These are phyloP conservation scores for Nanorana parkeri DNA, from an alignment of 2,113 vertebrate species.

Conservation along the genomic window DNA sequence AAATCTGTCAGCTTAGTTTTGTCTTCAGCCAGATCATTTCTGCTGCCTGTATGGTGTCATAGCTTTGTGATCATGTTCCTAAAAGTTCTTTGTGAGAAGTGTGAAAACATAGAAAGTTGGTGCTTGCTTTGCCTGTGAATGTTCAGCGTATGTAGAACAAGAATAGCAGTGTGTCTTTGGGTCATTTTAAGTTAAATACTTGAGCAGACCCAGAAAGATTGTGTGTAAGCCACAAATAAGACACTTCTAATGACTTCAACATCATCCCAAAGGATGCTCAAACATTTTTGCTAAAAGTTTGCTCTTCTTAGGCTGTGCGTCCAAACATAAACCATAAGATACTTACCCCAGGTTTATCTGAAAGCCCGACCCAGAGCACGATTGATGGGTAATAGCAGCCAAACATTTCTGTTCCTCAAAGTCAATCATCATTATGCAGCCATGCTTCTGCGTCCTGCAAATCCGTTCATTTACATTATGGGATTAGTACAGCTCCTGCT, in stretches of 20 bases:
- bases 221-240: conserved; percentile 1
- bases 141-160: neutral
- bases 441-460: too few relatives aligned
- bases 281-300: neutral
- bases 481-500: too few relatives aligned
- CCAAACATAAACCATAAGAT: neutral
- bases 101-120: neutral
- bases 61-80: neutral
- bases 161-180: neutral
- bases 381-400: too few relatives aligned
- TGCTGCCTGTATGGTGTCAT: neutral
- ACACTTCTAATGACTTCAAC: conserved; percentile 21
- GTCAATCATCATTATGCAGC: too few relatives aligned
- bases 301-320: neutral
- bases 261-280: neutral
- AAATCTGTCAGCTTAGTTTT: too few relatives aligned
- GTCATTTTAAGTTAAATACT: conserved; percentile 38
- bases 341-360: neutral
- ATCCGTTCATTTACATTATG: too few relatives aligned
- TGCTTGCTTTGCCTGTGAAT: neutral
- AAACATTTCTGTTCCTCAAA: too few relatives aligned
- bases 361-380: too few relatives aligned
- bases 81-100: neutral
- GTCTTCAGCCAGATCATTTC: neutral
- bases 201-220: neutral